Evolutionary conservation across 1,140 invertebrate genomes (phyloP), one percentile per base, ranked within the genome.

Genomic region (Chelonus insularis): DNA sequence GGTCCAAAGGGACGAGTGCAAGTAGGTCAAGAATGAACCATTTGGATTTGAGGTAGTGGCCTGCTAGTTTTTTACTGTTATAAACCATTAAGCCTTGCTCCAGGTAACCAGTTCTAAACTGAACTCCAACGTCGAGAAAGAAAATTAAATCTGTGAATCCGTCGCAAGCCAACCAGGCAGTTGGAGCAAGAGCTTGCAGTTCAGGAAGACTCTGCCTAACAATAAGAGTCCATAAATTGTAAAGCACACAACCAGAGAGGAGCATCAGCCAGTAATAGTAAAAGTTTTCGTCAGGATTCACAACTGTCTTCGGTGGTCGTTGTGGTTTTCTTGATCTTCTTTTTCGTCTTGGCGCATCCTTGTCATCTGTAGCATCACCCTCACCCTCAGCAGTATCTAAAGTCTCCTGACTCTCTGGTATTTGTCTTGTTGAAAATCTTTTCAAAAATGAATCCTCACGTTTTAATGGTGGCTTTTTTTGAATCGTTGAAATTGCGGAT

Each of bases 141-240:
- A 95, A 97, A 41, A 96, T 88, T 21, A 92, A 67, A 79, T 97
- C 95, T 63, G 90, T 91, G 60, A 96, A 83, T 52, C 85, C 86
- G 80, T 97, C 95, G 71, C 90, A 89, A 23, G 86, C 79, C 57
- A 91, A 82, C 95, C 95, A 97, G 67, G 89, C 86, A 8, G 77
- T 83, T 18, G 87, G 84, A 51, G 86, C 83, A 78, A 89, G 78
- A 66, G 83, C 83, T 84, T 90, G 84, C 48, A 97, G 85, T 74
- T 97, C 95, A 18, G 93, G 91, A 77, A 98, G 92, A 71, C 94
- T 96, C 80, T 97, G 93, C 14, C 96, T 84, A 18, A 96, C 95
- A 67, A 98, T 97, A 23, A 95, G 84, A 7, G 95, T 94, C 96
- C 96, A 98, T 20, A 96, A 83, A 81, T 98, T 97, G 82, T 98